A percentile compares a stretch with the other conserved stretches of the same genome.
phyloP scores from a whole-genome alignment of 2,888 invertebrate species.

The Schrankia costaestrigalis region DNA sequence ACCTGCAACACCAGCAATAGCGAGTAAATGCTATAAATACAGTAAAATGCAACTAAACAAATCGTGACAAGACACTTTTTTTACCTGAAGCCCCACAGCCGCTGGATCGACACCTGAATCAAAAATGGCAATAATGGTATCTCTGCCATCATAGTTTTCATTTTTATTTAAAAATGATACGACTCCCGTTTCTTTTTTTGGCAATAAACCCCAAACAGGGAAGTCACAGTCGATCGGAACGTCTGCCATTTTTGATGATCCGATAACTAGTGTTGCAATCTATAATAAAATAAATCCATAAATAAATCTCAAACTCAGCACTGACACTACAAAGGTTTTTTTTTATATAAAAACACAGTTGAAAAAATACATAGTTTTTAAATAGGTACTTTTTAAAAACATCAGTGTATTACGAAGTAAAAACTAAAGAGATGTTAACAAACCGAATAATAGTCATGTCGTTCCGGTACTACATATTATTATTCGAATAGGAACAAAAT shows the following conservation, averaged over 20 bases:
- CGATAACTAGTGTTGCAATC: slow-evolving; percentile 45
- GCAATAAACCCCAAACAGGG: slow-evolving; percentile 92
- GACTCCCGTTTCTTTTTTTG: slow-evolving; percentile 97
- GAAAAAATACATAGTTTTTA: too few species aligned
- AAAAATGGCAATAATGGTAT: slow-evolving; percentile 95
- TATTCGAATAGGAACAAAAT: too few species aligned
- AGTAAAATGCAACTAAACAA: slow-evolving; percentile 48
- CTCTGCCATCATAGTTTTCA: slow-evolving; percentile 95
- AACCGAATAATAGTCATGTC: too few species aligned
- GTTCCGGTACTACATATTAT: too few species aligned
- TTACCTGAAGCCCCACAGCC: slow-evolving; percentile 95
- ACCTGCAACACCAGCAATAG: slow-evolving; percentile 76
- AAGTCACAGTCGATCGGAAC: slow-evolving; percentile 83
- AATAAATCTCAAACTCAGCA: too few species aligned
- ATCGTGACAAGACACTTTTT: slow-evolving; percentile 73
- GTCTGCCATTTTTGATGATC: slow-evolving; percentile 79
- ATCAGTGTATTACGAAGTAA: too few species aligned
- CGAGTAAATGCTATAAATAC: slow-evolving; percentile 30
- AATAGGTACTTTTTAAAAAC: too few species aligned
- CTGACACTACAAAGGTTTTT: too few species aligned
- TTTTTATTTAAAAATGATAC: slow-evolving; percentile 92
- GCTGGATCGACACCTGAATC: slow-evolving; percentile 99
- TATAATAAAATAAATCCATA: too few species aligned
- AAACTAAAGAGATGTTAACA: too few species aligned
- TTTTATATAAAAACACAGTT: too few species aligned